These are phyloP conservation scores for Crenichthys baileyi DNA, from an alignment of 2,797 vertebrate species.

Conservation along the genomic window DNA sequence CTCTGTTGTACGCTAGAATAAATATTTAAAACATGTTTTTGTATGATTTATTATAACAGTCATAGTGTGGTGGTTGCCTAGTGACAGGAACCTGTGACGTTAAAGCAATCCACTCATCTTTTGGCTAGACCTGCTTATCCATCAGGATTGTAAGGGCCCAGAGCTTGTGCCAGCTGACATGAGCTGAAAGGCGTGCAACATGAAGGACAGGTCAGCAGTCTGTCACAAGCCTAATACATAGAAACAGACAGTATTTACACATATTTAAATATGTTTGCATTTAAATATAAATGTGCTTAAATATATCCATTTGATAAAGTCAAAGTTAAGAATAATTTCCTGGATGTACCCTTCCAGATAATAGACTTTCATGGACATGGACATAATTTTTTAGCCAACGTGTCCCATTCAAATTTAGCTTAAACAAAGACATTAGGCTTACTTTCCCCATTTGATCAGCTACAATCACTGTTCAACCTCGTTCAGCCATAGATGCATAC, in stretches of 20 bases:
- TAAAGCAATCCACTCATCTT: neutral
- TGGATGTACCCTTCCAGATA: neutral
- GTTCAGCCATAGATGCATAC: neutral
- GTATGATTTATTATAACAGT: neutral
- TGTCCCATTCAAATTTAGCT: neutral
- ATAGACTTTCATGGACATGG: neutral
- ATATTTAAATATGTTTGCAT: neutral
- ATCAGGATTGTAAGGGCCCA: neutral
- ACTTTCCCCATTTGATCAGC: neutral
- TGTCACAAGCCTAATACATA: neutral
- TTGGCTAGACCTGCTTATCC: neutral
- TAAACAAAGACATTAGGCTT: neutral
- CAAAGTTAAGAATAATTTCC: neutral
- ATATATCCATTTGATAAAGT: neutral
- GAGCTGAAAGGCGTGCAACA: neutral
- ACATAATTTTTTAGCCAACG: neutral
- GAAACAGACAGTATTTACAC: neutral
- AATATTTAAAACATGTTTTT: neutral
- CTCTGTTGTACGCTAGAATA: neutral
- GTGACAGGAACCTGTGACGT: conserved; percentile 1
- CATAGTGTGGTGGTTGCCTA: neutral
- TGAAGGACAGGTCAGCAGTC: neutral
- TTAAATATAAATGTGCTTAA: neutral
- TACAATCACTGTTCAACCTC: neutral
- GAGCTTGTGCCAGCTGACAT: neutral